Conservation (phyloP, 2,797 vertebrate genomes). For the Rhadinocentrus ornatus region DNA sequence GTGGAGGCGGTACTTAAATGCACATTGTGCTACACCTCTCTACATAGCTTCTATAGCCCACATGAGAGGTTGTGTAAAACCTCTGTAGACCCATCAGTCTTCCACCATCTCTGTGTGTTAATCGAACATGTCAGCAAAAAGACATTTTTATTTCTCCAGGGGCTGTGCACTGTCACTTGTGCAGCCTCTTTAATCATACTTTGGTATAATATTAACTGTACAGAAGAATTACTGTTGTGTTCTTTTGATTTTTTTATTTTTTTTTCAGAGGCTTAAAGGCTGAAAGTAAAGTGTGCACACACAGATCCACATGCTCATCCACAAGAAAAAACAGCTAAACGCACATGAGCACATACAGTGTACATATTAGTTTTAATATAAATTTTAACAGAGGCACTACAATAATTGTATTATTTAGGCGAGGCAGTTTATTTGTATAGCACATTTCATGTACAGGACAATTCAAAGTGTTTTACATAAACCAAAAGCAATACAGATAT, state of each 20-base stretch:
- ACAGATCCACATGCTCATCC: not conserved
- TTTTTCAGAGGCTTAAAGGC: slow-evolving; percentile 15
- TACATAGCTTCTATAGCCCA: not conserved
- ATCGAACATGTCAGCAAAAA: slow-evolving; percentile 56
- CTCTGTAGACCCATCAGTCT: slow-evolving; percentile 38
- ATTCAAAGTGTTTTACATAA: too few relatives aligned
- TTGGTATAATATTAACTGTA: slow-evolving; percentile 37
- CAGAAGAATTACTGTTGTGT: slow-evolving; percentile 28
- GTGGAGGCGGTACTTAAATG: slow-evolving; percentile 10
- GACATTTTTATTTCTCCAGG: slow-evolving; percentile 39
- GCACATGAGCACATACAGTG: not conserved
- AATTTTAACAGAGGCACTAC: slow-evolving; percentile 4
- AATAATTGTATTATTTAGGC: slow-evolving; percentile 7
- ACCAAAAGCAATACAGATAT: too few relatives aligned
- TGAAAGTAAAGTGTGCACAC: slow-evolving; percentile 14
- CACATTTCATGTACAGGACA: too few relatives aligned
- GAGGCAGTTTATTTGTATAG: too few relatives aligned
- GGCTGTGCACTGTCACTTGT: slow-evolving; percentile 30
- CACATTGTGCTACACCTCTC: not conserved
- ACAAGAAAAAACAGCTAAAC: slow-evolving; percentile 12
- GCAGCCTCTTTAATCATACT: slow-evolving; percentile 60
- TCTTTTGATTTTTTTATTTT: not conserved
- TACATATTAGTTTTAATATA: not conserved
- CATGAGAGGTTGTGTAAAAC: slow-evolving; percentile 45
- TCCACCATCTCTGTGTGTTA: slow-evolving; percentile 58